A percentile compares a stretch with the other conserved stretches of the same genome.
Evolutionary conservation across 2,113 vertebrate genomes (phyloP).

Genomic region (Leptodactylus fuscus): DNA sequence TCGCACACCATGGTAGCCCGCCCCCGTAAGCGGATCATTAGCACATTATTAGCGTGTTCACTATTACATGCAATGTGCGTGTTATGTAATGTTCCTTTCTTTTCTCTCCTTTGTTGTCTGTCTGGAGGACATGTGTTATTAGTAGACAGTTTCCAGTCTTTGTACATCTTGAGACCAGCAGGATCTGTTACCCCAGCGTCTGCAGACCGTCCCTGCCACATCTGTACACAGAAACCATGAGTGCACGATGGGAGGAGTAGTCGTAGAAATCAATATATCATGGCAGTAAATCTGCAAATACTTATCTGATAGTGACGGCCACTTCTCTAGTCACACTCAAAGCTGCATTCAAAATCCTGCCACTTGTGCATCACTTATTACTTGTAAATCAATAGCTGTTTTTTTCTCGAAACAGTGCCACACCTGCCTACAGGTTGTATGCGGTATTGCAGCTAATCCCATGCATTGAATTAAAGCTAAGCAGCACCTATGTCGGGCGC

Average conservation of each 20-base stretch:
- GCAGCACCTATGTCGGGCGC: too few species aligned
- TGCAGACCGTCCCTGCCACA: background rate
- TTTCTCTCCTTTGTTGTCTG: background rate
- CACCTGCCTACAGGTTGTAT: too few species aligned
- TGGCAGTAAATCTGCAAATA: background rate
- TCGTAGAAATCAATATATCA: background rate
- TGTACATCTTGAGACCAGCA: background rate
- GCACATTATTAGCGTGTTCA: background rate
- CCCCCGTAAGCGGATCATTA: background rate
- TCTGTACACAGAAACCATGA: background rate
- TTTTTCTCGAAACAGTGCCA: too few species aligned
- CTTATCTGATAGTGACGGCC: too few species aligned
- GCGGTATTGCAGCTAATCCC: too few species aligned
- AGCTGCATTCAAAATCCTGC: background rate
- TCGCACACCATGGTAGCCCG: background rate
- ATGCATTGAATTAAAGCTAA: too few species aligned
- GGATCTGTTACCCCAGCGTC: background rate
- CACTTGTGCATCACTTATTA: too few species aligned
- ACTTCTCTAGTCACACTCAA: background rate
- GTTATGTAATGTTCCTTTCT: background rate
- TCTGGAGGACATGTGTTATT: background rate
- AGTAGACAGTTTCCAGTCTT: background rate
- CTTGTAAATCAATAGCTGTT: too few species aligned
- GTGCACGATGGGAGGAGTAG: background rate
- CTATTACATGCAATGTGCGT: background rate